Percentiles rank a stretch among this genome's conserved stretches.
phyloP scores from a whole-genome alignment of 2,888 invertebrate genomes.

The Dione vanillae region DNA sequence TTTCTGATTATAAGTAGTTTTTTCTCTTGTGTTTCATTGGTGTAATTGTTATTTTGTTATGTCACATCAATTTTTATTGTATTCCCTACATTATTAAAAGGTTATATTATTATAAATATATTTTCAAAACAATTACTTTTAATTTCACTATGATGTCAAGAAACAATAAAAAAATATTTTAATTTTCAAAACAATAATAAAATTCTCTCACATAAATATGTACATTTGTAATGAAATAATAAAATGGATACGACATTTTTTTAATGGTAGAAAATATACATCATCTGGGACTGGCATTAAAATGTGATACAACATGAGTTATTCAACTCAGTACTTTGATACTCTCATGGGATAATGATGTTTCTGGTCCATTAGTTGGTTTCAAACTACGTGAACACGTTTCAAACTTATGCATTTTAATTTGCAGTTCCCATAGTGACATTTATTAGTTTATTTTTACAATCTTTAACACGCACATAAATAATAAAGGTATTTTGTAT shows the following conservation, averaged over 20 bases:
- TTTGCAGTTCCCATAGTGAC: slow-evolving; percentile 4
- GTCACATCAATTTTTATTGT: too few species aligned
- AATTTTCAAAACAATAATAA: neutral
- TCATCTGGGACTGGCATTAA: neutral
- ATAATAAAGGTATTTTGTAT: neutral
- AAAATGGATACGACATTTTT: neutral
- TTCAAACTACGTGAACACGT: slow-evolving; percentile 28
- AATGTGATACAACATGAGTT: slow-evolving; percentile 12
- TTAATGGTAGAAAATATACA: slow-evolving; percentile 2
- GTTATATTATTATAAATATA: too few species aligned
- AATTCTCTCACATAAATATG: neutral
- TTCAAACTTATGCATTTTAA: slow-evolving; percentile 30
- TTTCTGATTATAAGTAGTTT: too few species aligned
- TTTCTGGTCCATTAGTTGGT: slow-evolving; percentile 29
- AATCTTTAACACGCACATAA: neutral
- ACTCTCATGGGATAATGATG: slow-evolving; percentile 25
- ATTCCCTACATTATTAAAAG: too few species aligned
- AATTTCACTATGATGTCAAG: neutral
- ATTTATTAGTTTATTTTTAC: neutral
- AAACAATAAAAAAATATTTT: neutral
- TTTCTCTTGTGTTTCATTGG: too few species aligned
- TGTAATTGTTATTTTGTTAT: too few species aligned
- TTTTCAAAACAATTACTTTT: too few species aligned
- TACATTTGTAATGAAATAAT: slow-evolving; percentile 5
- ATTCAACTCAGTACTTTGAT: slow-evolving; percentile 20